Base-by-base conservation (phyloP, 2,888 invertebrate species). In the Gonocerus acuteangulatus region DNA sequence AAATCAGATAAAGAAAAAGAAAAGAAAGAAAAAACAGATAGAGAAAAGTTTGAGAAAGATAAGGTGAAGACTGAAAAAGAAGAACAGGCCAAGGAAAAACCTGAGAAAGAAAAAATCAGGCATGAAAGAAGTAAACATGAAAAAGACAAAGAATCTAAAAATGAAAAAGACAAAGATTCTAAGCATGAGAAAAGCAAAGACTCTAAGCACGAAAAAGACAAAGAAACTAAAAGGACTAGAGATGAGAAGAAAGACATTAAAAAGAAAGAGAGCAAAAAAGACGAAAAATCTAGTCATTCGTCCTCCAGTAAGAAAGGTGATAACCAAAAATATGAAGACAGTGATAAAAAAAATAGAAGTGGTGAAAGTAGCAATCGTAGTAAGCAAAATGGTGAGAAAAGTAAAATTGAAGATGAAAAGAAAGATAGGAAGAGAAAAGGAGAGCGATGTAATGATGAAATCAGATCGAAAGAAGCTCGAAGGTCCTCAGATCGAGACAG, bases 401-500 rank as follows among this genome's bases (percentile, higher is more conserved):
- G 16, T n/a, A 59, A 58, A 56, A 51, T 15, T 32, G 66, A 67
- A n/a, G 60, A 61, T 22, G 49, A 62, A 34, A 58, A 47, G 27
- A 48, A 48, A 32, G 56, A 62, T 19, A 62, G 54, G 9, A 64
- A 64, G 19, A 56, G 64, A 32, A 66, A 61, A 48, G 36, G 62
- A 18, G 66, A 64, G 21, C 48, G 62, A 22, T 67, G 67, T 34
- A 65, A 62, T 42, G 62, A 63, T 2, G 57, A 45, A 18, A 60
- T 39, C 6, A 83, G 85, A 70, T 79, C 78, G 11, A 80, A 79
- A 44, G 80, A 81, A 57, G 80, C 79, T 67, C 79, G 89, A 6
- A 78, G 88, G 51, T 89, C 89, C 0, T 86, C 87, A 0, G 89
- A 87, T 68, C 78, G 86, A 64, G 87, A 90, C 74, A 89, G 89